Percentiles rank a stretch among this genome's conserved stretches.
phyloP scores from a whole-genome alignment of 2,888 invertebrate species.

The Drosophila eohydei region DNA sequence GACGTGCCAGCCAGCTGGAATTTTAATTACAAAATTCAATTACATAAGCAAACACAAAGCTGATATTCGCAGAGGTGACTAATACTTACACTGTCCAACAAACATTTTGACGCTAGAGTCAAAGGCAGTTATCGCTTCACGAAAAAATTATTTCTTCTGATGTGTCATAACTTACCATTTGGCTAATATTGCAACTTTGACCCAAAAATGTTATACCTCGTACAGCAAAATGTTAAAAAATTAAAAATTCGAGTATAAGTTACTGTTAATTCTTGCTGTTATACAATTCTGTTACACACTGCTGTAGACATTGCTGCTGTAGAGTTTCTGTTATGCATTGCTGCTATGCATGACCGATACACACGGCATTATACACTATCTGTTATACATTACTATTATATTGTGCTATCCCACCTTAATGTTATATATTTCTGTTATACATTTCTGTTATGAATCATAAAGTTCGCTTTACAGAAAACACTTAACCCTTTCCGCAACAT shows the following conservation, averaged over 20 bases:
- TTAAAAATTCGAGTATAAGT: too few species aligned
- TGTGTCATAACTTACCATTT: not conserved
- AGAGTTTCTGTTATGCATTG: too few species aligned
- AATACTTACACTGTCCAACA: conserved; percentile 2
- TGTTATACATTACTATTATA: too few species aligned
- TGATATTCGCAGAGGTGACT: conserved; percentile 2
- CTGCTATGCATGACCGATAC: too few species aligned
- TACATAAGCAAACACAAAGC: conserved; percentile 3
- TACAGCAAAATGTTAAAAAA: too few species aligned
- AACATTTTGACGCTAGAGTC: not conserved
- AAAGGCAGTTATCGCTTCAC: not conserved
- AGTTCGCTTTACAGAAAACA: not conserved
- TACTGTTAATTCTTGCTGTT: too few species aligned
- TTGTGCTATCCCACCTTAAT: not conserved
- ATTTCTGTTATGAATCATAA: too few species aligned
- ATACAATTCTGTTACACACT: too few species aligned
- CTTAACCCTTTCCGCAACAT: not conserved
- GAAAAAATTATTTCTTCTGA: not conserved
- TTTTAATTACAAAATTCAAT: conserved; percentile 23
- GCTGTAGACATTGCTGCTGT: too few species aligned
- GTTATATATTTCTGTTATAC: not conserved
- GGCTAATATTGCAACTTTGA: not conserved
- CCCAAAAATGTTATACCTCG: too few species aligned
- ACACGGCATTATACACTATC: too few species aligned
- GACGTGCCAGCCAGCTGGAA: conserved; percentile 15